Base-by-base conservation (phyloP, 2,113 vertebrate species). In the Rousettus leschenaultii region DNA sequence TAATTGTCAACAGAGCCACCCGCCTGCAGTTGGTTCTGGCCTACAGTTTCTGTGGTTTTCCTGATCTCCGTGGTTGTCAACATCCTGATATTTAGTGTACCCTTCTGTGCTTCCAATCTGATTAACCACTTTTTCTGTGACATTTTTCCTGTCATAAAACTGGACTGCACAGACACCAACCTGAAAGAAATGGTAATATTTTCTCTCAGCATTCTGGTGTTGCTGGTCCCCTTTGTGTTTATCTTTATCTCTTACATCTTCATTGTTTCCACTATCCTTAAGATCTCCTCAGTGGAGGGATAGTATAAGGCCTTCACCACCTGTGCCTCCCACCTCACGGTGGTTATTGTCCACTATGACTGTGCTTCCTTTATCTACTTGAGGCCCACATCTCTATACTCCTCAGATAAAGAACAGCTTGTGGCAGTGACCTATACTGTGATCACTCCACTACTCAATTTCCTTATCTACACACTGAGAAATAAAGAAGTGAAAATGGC, bases 81-180 rank as follows among this genome's bases (percentile, higher is more conserved):
- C 19, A 13, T 92, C 11, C 70, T 97, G 71, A 89, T 95, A 22
- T 96, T 95, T 35, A 86, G 59, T 21, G 43, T 94, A 51, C 91
- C 68, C 7, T 97, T 97, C 92, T 96, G 96, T 86, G 85, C 87
- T 48, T 95, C 90, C 13, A 87, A 90, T 35, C 11, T 8, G 18
- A 93, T 97, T 85, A 93, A 92, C 51, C 94, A 97, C 65, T 97
- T 95, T 16, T 96, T 97, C 55, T 97, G 96, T 83, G 91, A 96
- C n/a, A 78, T 97, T 63, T 91, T n/a, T 16, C 85, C 96, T 0
- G 96, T 97, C 57, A 79, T 97, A 65, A 96, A 95, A 83, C 75
- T 97, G 48, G 96, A 89, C 48, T 97, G 96, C 74, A 89, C 92
- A 33, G 95, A 97, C 7, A 95, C 95, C 30, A 74, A 74, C n/a